Conservation (phyloP, 2,113 vertebrate species). For the Acrocephalus kingi region DNA sequence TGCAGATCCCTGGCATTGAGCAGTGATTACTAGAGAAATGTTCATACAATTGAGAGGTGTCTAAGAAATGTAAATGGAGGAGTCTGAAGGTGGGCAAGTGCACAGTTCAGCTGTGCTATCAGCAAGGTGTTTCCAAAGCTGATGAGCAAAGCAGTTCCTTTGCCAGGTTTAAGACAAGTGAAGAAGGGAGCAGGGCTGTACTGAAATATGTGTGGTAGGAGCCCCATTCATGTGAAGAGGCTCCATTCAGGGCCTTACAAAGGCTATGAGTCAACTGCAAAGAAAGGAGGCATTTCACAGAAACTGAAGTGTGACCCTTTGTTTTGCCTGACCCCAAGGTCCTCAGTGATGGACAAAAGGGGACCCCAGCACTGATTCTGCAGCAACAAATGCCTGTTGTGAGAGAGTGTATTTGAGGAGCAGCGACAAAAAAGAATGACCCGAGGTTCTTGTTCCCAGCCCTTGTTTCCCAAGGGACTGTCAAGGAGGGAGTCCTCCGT, state of each 20-base stretch:
- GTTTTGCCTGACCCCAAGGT: conserved; percentile 50
- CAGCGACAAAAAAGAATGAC: conserved; percentile 34
- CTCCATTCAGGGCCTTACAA: conserved; percentile 20
- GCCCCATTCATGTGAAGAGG: not conserved
- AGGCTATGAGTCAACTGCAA: conserved; percentile 50
- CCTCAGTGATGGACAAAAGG: conserved; percentile 4
- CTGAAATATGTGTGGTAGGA: conserved; percentile 13
- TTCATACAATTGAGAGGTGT: not conserved
- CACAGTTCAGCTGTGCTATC: not conserved
- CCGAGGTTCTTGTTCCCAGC: not conserved
- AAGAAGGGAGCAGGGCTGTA: not conserved
- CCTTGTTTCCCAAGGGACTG: conserved; percentile 2
- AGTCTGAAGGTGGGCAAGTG: not conserved
- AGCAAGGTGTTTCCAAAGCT: not conserved
- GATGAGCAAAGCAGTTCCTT: not conserved
- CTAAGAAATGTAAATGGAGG: not conserved
- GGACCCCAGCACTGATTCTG: not conserved
- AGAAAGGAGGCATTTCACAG: conserved; percentile 45
- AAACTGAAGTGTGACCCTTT: conserved; percentile 59
- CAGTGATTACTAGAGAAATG: not conserved
- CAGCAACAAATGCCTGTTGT: conserved; percentile 34
- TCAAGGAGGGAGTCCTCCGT: not conserved
- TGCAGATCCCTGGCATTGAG: not conserved
- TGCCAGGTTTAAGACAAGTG: not conserved
- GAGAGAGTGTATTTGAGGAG: conserved; percentile 36